Evolutionary conservation across 2,797 vertebrate genomes (phyloP).

Genomic region (Denticeps clupeoides): DNA sequence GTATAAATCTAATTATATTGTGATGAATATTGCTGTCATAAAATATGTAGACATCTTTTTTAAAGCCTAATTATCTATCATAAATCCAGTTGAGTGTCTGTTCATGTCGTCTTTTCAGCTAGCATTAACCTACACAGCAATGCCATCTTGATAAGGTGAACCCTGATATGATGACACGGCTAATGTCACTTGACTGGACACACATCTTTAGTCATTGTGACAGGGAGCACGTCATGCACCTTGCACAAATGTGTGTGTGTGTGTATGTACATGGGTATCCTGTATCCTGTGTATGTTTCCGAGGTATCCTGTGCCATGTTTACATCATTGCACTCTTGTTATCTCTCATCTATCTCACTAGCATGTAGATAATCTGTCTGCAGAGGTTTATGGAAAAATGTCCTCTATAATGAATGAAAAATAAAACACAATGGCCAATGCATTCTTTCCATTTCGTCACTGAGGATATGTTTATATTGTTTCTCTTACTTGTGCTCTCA

Average conservation of each 20-base stretch:
- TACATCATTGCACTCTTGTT: background rate
- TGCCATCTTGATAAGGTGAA: conserved; percentile 29
- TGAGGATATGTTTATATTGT: background rate
- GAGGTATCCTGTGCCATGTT: background rate
- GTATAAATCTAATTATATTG: too few relatives aligned
- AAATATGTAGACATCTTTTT: too few relatives aligned
- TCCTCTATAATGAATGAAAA: too few relatives aligned
- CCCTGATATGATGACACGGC: conserved; percentile 8
- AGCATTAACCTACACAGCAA: conserved; percentile 14
- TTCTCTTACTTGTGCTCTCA: background rate
- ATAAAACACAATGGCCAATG: background rate
- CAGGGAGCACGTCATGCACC: conserved; percentile 15
- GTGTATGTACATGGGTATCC: background rate
- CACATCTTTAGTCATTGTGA: conserved; percentile 8
- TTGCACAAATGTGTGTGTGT: background rate
- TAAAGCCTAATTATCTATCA: background rate
- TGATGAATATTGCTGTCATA: too few relatives aligned
- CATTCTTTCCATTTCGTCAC: background rate
- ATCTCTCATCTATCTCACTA: background rate
- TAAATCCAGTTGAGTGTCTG: conserved; percentile 30
- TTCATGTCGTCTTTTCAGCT: conserved; percentile 49
- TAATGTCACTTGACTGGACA: conserved; percentile 10
- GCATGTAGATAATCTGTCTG: background rate
- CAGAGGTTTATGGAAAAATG: background rate
- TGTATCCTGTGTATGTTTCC: background rate